These are phyloP conservation scores for Clarias magur DNA, from an alignment of 2,113 vertebrate species.

Conservation along the genomic window DNA sequence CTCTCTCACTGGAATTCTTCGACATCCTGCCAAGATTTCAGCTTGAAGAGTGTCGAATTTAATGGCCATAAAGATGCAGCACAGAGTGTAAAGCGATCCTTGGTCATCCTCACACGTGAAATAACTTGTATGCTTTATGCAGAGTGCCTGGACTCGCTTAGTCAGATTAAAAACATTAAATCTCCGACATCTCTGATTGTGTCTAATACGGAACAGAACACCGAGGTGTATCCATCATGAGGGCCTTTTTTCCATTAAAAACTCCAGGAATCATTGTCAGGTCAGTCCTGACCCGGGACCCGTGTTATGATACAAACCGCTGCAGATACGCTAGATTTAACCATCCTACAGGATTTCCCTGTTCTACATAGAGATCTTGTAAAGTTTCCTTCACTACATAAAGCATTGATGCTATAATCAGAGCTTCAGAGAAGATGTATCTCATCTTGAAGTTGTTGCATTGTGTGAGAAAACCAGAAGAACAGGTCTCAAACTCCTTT, in stretches of 20 bases:
- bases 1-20: neutral
- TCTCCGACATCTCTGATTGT: constrained; percentile 16
- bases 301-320: neutral
- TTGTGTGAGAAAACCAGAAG: too few species aligned
- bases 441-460: neutral
- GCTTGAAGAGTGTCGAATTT: neutral
- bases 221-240: neutral
- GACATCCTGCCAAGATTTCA: constrained; percentile 19
- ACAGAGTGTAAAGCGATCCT: constrained; percentile 1
- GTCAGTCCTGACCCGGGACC: neutral
- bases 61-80: constrained; percentile 7
- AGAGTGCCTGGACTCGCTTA: neutral
- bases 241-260: constrained; percentile 6
- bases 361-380: neutral
- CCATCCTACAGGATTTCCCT: neutral
- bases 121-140: neutral
- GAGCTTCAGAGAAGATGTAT: neutral
- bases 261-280: constrained; percentile 1
- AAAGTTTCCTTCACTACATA: neutral
- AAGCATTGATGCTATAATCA: neutral
- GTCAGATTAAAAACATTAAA: constrained; percentile 21
- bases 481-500: too few species aligned
- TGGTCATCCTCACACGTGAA: neutral
- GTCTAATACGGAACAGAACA: constrained; percentile 26
- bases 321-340: neutral